A percentile compares a stretch with the other conserved stretches of the same genome.
Evolutionary conservation across 64 coral and sea anemone species (phyloP).

Genomic region (Stylophora pistillata): DNA sequence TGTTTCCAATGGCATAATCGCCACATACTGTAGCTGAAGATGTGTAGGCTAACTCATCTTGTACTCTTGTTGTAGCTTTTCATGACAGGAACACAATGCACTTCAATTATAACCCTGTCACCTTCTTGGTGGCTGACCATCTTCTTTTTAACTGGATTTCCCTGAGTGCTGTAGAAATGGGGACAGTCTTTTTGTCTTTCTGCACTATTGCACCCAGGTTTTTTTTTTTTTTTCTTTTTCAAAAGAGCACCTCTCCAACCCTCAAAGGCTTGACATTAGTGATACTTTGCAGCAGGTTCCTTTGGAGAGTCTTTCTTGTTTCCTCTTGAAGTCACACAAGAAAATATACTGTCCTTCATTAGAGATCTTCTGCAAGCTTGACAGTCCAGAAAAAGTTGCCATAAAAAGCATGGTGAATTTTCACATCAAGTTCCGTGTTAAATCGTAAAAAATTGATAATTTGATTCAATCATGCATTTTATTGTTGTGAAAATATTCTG

Average conservation of each 20-base stretch:
- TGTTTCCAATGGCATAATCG: background rate
- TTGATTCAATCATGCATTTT: no score
- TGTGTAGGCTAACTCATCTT: background rate
- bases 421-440: background rate
- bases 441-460: no score
- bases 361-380: slow-evolving; percentile 47
- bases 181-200: slow-evolving; percentile 46
- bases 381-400: slow-evolving; percentile 53
- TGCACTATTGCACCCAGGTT: slow-evolving; percentile 11
- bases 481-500: no score
- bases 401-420: slow-evolving; percentile 43
- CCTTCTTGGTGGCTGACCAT: slow-evolving; percentile 30
- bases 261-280: slow-evolving; percentile 20
- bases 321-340: slow-evolving; percentile 38
- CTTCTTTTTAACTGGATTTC: slow-evolving; percentile 16
- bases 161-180: slow-evolving; percentile 43
- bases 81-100: background rate
- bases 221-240: no score
- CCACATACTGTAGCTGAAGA: slow-evolving; percentile 19
- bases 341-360: slow-evolving; percentile 28
- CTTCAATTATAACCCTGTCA: slow-evolving; percentile 13
- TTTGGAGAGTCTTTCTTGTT: slow-evolving; percentile 40
- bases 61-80: slow-evolving; percentile 45
- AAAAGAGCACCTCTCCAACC: slow-evolving; percentile 33
- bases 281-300: background rate